Evolutionary conservation across 2,888 invertebrate genomes (phyloP).

Genomic region (Caenorhabditis parvicauda): DNA sequence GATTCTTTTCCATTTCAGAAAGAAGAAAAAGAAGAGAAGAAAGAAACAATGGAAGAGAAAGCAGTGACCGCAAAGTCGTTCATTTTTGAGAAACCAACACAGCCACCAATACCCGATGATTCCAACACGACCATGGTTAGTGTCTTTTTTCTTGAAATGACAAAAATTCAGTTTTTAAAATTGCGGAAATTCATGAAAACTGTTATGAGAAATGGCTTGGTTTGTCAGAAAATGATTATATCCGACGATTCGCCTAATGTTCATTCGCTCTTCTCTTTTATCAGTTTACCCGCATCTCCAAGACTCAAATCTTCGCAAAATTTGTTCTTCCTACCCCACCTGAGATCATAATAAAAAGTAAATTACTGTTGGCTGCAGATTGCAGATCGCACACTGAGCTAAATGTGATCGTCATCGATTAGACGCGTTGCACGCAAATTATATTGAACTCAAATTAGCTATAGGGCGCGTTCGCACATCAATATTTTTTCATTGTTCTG

Average conservation of each 20-base stretch:
- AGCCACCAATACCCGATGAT: conserved; percentile 49
- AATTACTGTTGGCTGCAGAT: too few relatives aligned
- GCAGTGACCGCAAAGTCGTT: conserved; percentile 38
- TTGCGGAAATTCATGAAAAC: too few relatives aligned
- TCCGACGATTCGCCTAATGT: not conserved
- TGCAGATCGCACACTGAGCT: too few relatives aligned
- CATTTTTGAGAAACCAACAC: conserved; percentile 57
- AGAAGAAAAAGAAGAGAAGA: conserved; percentile 19
- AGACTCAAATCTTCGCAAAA: not conserved
- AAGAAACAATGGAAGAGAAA: conserved; percentile 13
- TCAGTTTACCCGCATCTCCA: not conserved
- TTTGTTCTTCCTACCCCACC: too few relatives aligned
- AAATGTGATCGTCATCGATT: too few relatives aligned
- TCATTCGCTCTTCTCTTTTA: not conserved
- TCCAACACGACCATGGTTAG: conserved; percentile 46
- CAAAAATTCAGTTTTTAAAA: not conserved
- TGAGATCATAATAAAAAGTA: too few relatives aligned
- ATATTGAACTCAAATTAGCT: too few relatives aligned
- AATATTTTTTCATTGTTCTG: too few relatives aligned
- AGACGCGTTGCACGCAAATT: too few relatives aligned
- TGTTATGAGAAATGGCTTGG: too few relatives aligned
- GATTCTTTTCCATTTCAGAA: conserved; percentile 9
- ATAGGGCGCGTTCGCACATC: too few relatives aligned
- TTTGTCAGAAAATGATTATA: not conserved
- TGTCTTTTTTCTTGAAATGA: not conserved